Evolutionary conservation across 1,140 invertebrate species (phyloP).

Genomic region (Drosophila novamexicana): DNA sequence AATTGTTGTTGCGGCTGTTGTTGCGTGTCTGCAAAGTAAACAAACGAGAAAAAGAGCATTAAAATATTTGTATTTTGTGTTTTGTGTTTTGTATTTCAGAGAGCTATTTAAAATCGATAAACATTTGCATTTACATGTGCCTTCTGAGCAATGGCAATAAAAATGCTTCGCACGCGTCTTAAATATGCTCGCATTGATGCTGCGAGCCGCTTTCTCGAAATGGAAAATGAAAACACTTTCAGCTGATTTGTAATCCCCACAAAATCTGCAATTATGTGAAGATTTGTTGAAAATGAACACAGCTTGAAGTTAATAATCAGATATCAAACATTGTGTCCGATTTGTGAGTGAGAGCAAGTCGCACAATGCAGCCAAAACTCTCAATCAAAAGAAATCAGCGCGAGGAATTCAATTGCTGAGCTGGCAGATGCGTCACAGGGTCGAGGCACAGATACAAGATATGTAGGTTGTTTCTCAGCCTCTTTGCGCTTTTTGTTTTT

Average conservation of each 20-base stretch:
- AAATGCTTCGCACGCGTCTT: conserved; percentile 67
- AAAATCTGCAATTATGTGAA: conserved; percentile 61
- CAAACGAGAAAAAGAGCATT: conserved; percentile 44
- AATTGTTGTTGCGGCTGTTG: conserved; percentile 18
- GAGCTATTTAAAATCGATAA: conserved; percentile 46
- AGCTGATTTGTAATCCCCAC: conserved; percentile 46
- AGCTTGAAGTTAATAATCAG: conserved; percentile 25
- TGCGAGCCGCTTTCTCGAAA: conserved; percentile 55
- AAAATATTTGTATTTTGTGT: conserved; percentile 51
- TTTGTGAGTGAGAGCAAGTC: conserved; percentile 40
- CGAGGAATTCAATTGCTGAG: conserved; percentile 40
- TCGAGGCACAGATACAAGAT: conserved; percentile 20
- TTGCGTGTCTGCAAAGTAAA: conserved; percentile 55
- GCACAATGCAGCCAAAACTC: conserved; percentile 52
- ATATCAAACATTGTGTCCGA: conserved; percentile 22
- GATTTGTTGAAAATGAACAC: conserved; percentile 62
- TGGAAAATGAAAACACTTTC: conserved; percentile 43
- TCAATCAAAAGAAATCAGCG: conserved; percentile 64
- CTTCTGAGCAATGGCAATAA: conserved; percentile 26
- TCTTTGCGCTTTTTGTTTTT: conserved; percentile 1
- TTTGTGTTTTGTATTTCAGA: conserved; percentile 19
- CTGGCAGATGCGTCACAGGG: conserved; percentile 60
- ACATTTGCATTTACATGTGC: conserved; percentile 56
- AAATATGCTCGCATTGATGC: conserved; percentile 33
- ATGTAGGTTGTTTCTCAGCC: conserved; percentile 31